Percentiles rank a stretch among this genome's conserved stretches.
These are phyloP conservation scores for Spondyliosoma cantharus DNA, from an alignment of 2,797 vertebrate species.

Conservation along the genomic window DNA sequence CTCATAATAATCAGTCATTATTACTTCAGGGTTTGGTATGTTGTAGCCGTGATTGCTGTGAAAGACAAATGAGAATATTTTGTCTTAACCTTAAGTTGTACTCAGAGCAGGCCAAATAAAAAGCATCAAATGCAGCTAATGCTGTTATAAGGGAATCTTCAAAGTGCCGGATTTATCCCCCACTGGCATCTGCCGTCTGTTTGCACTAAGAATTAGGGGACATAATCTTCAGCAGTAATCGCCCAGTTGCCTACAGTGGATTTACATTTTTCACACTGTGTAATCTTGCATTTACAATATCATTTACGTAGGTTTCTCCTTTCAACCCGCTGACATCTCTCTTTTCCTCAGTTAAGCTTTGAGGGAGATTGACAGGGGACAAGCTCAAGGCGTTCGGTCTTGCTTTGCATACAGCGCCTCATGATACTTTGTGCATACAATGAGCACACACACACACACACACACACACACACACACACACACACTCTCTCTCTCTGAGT, in stretches of 20 bases:
- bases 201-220: slow-evolving; percentile 76
- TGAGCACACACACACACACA: slow-evolving; percentile 5
- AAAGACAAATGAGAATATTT: slow-evolving; percentile 60
- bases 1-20: slow-evolving; percentile 63
- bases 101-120: slow-evolving; percentile 63
- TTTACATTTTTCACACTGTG: slow-evolving; percentile 82
- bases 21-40: slow-evolving; percentile 52
- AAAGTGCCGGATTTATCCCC: slow-evolving; percentile 76
- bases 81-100: slow-evolving; percentile 29
- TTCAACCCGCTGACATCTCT: slow-evolving; percentile 80
- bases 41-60: slow-evolving; percentile 43
- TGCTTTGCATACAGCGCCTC: slow-evolving; percentile 75
- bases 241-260: slow-evolving; percentile 75
- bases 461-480: slow-evolving; percentile 29
- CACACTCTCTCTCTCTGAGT: slow-evolving; percentile 29
- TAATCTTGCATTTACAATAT: slow-evolving; percentile 86
- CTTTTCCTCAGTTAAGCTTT: slow-evolving; percentile 74
- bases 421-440: slow-evolving; percentile 69
- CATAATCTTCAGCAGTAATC: slow-evolving; percentile 82
- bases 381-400: slow-evolving; percentile 76
- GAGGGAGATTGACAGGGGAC: slow-evolving; percentile 84
- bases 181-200: slow-evolving; percentile 69
- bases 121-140: slow-evolving; percentile 60
- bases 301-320: slow-evolving; percentile 81
- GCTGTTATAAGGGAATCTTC: slow-evolving; percentile 70